Evolutionary conservation across 2,888 invertebrate species (phyloP).

Genomic region (Eupsilia transversa): DNA sequence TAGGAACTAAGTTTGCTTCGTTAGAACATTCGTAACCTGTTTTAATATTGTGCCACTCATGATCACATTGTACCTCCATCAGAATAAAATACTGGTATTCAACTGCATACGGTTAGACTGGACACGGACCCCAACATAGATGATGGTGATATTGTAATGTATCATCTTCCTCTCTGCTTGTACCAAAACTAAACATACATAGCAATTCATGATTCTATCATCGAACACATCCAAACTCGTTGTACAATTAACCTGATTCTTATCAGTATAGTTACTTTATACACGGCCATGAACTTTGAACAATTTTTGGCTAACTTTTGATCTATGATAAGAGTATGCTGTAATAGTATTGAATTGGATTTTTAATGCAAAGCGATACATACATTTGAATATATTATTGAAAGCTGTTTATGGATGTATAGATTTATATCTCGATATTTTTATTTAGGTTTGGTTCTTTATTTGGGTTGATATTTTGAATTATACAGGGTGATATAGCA

Average conservation of each 20-base stretch:
- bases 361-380: constrained; percentile 58
- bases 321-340: constrained; percentile 53
- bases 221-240: constrained; percentile 32
- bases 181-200: constrained; percentile 4
- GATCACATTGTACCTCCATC: background rate
- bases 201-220: constrained; percentile 23
- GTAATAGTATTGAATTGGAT: constrained; percentile 61
- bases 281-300: constrained; percentile 60
- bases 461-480: constrained; percentile 13
- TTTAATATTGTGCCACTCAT: background rate
- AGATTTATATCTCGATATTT: constrained; percentile 42
- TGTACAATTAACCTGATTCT: constrained; percentile 55
- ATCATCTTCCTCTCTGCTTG: background rate
- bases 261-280: constrained; percentile 49
- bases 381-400: constrained; percentile 62
- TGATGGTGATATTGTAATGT: background rate
- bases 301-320: constrained; percentile 56
- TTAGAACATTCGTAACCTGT: constrained; percentile 11
- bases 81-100: background rate
- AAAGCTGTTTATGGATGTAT: constrained; percentile 35
- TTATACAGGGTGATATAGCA: background rate
- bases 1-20: constrained; percentile 25
- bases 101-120: too few species aligned
- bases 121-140: background rate
- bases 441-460: constrained; percentile 25